Evolutionary conservation across 2,888 invertebrate species (phyloP).

Genomic region (Rapana venosa): DNA sequence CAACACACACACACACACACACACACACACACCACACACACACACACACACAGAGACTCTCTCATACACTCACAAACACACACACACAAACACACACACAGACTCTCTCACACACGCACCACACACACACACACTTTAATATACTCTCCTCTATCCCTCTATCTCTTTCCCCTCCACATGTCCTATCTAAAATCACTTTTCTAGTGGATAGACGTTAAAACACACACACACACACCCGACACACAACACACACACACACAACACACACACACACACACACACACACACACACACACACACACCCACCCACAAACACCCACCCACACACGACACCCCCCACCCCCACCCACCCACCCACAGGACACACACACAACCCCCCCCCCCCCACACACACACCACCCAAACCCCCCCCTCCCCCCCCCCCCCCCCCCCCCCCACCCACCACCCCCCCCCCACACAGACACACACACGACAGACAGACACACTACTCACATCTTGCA

Average conservation of each 20-base stretch:
- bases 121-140: not conserved
- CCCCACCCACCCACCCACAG: not conserved
- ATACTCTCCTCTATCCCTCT: not conserved
- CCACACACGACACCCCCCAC: not conserved
- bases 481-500: slow-evolving; percentile 91
- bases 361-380: too few species aligned
- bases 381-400: too few species aligned
- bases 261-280: not conserved
- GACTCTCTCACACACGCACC: not conserved
- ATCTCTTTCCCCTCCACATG: not conserved
- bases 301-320: not conserved
- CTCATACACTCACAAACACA: not conserved
- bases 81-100: not conserved
- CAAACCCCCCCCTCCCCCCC: too few species aligned
- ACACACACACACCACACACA: not conserved
- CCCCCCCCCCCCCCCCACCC: too few species aligned
- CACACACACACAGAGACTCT: not conserved
- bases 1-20: not conserved
- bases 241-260: not conserved
- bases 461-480: not conserved
- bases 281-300: not conserved
- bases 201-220: too few species aligned
- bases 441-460: not conserved
- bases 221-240: not conserved
- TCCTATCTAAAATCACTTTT: too few species aligned